A percentile compares a stretch with the other conserved stretches of the same genome.
Evolutionary conservation across 2,797 vertebrate genomes (phyloP).

Genomic region (Rhinella marina): DNA sequence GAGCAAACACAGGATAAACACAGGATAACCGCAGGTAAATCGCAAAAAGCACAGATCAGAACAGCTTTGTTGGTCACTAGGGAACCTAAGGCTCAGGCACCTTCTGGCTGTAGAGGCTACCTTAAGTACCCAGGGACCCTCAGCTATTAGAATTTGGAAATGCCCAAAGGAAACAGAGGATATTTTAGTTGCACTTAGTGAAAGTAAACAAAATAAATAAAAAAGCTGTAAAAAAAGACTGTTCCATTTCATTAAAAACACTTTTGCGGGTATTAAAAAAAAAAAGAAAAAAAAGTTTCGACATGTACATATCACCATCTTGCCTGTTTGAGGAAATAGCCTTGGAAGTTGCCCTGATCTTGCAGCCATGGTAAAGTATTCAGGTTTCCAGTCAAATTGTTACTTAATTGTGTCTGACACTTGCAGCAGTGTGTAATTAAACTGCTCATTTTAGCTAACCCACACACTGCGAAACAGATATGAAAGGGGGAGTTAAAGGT

Average conservation of each 20-base stretch:
- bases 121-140: too few species aligned
- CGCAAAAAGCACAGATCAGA: too few species aligned
- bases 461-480: slow-evolving; percentile 40
- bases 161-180: too few species aligned
- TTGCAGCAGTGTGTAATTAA: slow-evolving; percentile 56
- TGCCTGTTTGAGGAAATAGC: neutral
- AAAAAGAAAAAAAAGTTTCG: neutral
- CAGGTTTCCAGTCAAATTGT: slow-evolving; percentile 39
- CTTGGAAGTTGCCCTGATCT: neutral
- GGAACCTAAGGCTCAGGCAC: too few species aligned
- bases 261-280: neutral
- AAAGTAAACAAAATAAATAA: too few species aligned
- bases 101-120: too few species aligned
- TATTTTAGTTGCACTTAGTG: too few species aligned
- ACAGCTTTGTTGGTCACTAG: too few species aligned
- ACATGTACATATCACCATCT: neutral
- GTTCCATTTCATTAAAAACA: neutral
- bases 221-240: too few species aligned
- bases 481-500: slow-evolving; percentile 33
- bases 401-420: slow-evolving; percentile 48
- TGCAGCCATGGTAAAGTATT: slow-evolving; percentile 8
- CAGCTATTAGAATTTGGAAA: too few species aligned
- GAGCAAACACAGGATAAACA: too few species aligned
- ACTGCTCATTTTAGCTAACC: slow-evolving; percentile 46
- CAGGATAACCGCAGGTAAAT: too few species aligned